Evolutionary conservation across 2,113 vertebrate species (phyloP).

Genomic region (Labrus mixtus): DNA sequence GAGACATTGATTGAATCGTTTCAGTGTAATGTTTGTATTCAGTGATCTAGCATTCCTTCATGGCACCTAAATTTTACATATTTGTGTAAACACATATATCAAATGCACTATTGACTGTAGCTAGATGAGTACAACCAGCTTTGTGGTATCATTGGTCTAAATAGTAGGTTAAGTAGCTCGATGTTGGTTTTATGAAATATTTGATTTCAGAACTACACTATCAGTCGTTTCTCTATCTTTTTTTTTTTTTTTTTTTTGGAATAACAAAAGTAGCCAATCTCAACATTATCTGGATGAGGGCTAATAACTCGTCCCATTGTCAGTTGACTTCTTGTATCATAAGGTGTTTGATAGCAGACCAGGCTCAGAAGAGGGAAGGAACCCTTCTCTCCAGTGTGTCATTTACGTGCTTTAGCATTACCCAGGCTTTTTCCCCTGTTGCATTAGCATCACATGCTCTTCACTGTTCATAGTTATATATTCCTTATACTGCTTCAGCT

Average conservation of each 20-base stretch:
- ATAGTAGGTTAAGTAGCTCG: slow-evolving; percentile 81
- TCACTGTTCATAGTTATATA: slow-evolving; percentile 76
- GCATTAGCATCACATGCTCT: slow-evolving; percentile 63
- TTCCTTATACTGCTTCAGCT: slow-evolving; percentile 74
- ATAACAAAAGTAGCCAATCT: slow-evolving; percentile 77
- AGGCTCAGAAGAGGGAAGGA: slow-evolving; percentile 55
- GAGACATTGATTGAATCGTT: slow-evolving; percentile 60
- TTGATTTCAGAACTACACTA: slow-evolving; percentile 74
- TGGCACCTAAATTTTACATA: slow-evolving; percentile 79
- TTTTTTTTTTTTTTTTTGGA: slow-evolving; percentile 52
- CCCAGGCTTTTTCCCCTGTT: slow-evolving; percentile 34
- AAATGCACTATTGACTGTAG: slow-evolving; percentile 86
- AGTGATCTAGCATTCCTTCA: slow-evolving; percentile 79
- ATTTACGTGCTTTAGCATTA: slow-evolving; percentile 56
- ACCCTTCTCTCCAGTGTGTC: slow-evolving; percentile 68
- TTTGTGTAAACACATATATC: slow-evolving; percentile 83
- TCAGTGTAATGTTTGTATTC: slow-evolving; percentile 71
- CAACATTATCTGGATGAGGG: slow-evolving; percentile 68
- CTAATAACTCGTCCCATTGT: slow-evolving; percentile 66
- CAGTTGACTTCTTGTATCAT: slow-evolving; percentile 74
- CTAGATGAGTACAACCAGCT: slow-evolving; percentile 82
- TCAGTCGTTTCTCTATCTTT: slow-evolving; percentile 62
- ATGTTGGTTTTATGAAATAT: slow-evolving; percentile 72
- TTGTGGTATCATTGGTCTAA: slow-evolving; percentile 81
- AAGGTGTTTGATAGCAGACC: slow-evolving; percentile 72